Evolutionary conservation across 2,797 vertebrate genomes (phyloP).

Genomic region (Jordanella pulchra): DNA sequence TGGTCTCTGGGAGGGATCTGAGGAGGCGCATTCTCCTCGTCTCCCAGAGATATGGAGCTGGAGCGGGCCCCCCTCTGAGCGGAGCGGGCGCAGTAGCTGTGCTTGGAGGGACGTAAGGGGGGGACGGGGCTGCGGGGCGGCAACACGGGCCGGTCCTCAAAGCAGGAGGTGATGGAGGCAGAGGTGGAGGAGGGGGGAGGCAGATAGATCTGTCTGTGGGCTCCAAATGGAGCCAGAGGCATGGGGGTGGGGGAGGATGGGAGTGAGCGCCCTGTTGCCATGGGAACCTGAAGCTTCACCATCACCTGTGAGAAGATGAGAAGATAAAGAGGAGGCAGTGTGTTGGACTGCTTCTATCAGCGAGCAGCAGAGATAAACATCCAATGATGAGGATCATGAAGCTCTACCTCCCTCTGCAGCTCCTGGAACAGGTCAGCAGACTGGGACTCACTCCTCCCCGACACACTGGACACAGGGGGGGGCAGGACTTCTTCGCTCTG

Average conservation of each 20-base stretch:
- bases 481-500: conserved; percentile 41
- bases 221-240: conserved; percentile 64
- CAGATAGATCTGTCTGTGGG: conserved; percentile 79
- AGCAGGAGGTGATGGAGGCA: conserved; percentile 76
- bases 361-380: background rate
- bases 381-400: background rate
- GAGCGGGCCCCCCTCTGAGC: conserved; percentile 59
- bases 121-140: conserved; percentile 90
- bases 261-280: conserved; percentile 73
- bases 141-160: conserved; percentile 87
- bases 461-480: background rate
- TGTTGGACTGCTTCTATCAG: background rate
- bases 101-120: conserved; percentile 83
- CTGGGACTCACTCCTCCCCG: conserved; percentile 75
- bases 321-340: background rate
- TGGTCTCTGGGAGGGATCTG: conserved; percentile 91
- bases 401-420: conserved; percentile 88
- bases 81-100: conserved; percentile 39
- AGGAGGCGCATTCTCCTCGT: conserved; percentile 84
- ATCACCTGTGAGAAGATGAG: conserved; percentile 76
- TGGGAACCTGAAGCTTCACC: conserved; percentile 89
- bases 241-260: conserved; percentile 83
- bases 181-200: conserved; percentile 80
- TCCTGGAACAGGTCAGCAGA: conserved; percentile 94
- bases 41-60: conserved; percentile 83